Conservation (phyloP, 2,888 invertebrate species). For the Patella ulyssiponensis region DNA sequence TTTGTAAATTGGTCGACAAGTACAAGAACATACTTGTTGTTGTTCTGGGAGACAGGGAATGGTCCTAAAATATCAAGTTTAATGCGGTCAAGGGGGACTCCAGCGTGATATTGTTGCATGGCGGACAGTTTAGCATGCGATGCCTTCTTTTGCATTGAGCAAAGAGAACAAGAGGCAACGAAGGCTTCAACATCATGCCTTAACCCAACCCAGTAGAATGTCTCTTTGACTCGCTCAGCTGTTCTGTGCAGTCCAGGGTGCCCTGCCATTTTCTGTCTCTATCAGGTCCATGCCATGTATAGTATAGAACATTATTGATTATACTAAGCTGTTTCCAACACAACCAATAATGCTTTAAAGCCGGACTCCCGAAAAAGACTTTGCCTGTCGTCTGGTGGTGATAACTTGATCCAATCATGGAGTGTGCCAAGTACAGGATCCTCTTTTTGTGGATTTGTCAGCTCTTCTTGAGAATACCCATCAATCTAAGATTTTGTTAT, state of each 20-base stretch:
- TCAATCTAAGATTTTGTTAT: no score
- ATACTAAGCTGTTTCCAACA: no score
- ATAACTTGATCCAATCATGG: neutral
- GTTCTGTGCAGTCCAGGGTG: neutral
- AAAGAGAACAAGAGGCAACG: neutral
- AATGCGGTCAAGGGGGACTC: neutral
- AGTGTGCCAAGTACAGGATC: neutral
- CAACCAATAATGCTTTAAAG: slow-evolving; percentile 1
- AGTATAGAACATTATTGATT: no score
- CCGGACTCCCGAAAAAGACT: neutral
- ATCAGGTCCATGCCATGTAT: neutral
- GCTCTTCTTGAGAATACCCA: no score
- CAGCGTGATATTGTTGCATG: neutral
- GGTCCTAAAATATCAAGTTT: neutral
- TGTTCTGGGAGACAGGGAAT: neutral
- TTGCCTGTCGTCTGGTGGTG: neutral
- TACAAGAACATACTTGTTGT: neutral
- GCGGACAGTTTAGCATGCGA: neutral
- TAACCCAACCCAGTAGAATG: neutral
- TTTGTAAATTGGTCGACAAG: slow-evolving; percentile 18
- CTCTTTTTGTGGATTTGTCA: neutral
- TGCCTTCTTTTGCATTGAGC: neutral
- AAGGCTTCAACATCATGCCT: neutral
- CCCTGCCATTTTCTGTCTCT: neutral
- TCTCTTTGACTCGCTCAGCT: neutral